phyloP scores from a whole-genome alignment of 2,797 vertebrate species.

The Sphenopsis melanotis region DNA sequence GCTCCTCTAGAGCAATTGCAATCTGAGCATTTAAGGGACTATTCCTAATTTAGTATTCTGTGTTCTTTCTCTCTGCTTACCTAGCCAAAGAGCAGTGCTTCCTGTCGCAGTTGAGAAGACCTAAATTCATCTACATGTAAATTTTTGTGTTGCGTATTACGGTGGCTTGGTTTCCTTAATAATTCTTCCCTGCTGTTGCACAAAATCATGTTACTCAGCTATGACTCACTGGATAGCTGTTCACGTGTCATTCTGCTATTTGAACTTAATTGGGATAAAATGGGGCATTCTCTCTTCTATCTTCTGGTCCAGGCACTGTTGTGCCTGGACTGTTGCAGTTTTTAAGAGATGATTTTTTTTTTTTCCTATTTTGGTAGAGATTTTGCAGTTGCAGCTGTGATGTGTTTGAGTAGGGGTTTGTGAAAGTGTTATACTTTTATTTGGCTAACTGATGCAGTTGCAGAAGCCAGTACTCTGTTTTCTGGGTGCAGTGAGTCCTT shows the following conservation, averaged over 20 bases:
- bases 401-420: neutral
- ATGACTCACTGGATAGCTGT: constrained; percentile 12
- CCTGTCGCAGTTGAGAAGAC: neutral
- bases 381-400: neutral
- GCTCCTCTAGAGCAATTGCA: neutral
- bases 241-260: neutral
- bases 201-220: neutral
- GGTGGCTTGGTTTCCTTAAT: neutral
- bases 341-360: neutral
- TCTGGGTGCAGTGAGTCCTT: neutral
- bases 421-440: neutral
- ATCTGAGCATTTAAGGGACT: neutral
- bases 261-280: neutral
- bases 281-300: neutral
- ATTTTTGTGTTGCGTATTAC: neutral
- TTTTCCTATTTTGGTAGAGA: neutral
- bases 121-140: neutral
- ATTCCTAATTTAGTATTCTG: neutral
- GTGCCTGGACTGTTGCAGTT: neutral
- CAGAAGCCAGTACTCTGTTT: neutral
- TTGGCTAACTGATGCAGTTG: neutral
- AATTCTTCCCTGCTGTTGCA: neutral
- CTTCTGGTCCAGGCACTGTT: neutral
- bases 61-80: neutral
- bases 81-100: neutral